phyloP scores from a whole-genome alignment of 2,113 vertebrate genomes.

The Cebidichthys violaceus region DNA sequence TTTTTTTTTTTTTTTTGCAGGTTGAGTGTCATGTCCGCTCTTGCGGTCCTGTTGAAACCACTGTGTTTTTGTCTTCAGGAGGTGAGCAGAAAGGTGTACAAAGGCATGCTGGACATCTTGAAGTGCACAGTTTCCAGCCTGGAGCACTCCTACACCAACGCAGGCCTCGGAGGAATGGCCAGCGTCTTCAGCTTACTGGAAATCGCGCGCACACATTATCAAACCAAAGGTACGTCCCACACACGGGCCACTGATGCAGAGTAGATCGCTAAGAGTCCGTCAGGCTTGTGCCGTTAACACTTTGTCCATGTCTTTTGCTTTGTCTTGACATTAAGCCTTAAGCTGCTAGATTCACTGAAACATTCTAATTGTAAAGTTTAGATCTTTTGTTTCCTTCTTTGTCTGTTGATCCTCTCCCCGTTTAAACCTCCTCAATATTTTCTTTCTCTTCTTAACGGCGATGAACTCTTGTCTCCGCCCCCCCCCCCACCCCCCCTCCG shows the following conservation, averaged over 20 bases:
- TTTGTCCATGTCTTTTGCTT: slow-evolving; percentile 38
- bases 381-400: slow-evolving; percentile 30
- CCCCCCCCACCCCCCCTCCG: too few species aligned
- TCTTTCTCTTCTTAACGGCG: slow-evolving; percentile 49
- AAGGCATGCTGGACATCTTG: slow-evolving; percentile 97
- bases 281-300: slow-evolving; percentile 37
- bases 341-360: slow-evolving; percentile 34
- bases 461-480: slow-evolving; percentile 65
- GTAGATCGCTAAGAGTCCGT: not conserved
- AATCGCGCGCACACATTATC: slow-evolving; percentile 98
- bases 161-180: slow-evolving; percentile 98
- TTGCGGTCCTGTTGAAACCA: not conserved
- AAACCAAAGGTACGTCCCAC: slow-evolving; percentile 87
- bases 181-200: slow-evolving; percentile 96
- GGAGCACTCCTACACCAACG: slow-evolving; percentile 95
- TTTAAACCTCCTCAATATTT: slow-evolving; percentile 32
- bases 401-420: slow-evolving; percentile 40
- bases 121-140: slow-evolving; percentile 96
- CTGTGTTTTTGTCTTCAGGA: slow-evolving; percentile 85
- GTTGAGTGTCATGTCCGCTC: too few species aligned
- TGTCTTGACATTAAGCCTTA: slow-evolving; percentile 35
- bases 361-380: not conserved
- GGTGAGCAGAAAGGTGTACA: slow-evolving; percentile 97
- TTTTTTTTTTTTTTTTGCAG: too few species aligned
- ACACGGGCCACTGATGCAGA: not conserved